Base-by-base conservation (phyloP, 2,888 invertebrate genomes). In the Syritta pipiens region DNA sequence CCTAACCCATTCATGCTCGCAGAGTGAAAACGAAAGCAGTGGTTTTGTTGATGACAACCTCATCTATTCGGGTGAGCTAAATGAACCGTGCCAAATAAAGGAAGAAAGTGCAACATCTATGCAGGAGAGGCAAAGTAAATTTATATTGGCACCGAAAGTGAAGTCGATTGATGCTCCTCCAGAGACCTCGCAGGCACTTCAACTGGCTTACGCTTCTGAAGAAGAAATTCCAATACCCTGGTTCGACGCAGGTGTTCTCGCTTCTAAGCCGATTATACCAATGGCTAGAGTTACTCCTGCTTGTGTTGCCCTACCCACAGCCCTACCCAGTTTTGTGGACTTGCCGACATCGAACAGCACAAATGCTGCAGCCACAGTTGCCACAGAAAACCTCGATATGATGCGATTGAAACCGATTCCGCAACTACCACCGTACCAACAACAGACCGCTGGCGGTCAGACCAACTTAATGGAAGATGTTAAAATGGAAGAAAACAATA, bases 211-310 rank as follows among this genome's bases (percentile, higher is more conserved):
- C 83, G 94, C 94, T 0, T 93, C 93, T 28, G 94, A 94, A 84
- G 92, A 94, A 81, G 94, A 94, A 87, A 90, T 93, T 35, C 93
- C 94, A 75, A 91, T 93, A 0, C 92, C 93, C 0, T 95, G 95
- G 95, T 91, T 93, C 1, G 93, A 94, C 84, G 93, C 93, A 0
- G 93, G 92, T 82, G 92, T 93, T 3, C 87, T 94, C 62, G 92
- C 93, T 1, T 92, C 93, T 0, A 92, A 92, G 37, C 88, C 88
- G 9, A 84, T 88, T 28, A 90, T 92, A 85, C 90, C 91, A 79
- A 91, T 92, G 89, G 91, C 92, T 0, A 92, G 85, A 7, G 90
- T 93, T 90, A 87, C 90, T 85, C 40, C 92, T 89, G 79, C 88
- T 12, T 88, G 89, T 68, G 82, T 88, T 7, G 89, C 86, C 0